A percentile compares a stretch with the other conserved stretches of the same genome.
phyloP scores from a whole-genome alignment of 2,888 invertebrate species.

The Minunthozetes semirufus region DNA sequence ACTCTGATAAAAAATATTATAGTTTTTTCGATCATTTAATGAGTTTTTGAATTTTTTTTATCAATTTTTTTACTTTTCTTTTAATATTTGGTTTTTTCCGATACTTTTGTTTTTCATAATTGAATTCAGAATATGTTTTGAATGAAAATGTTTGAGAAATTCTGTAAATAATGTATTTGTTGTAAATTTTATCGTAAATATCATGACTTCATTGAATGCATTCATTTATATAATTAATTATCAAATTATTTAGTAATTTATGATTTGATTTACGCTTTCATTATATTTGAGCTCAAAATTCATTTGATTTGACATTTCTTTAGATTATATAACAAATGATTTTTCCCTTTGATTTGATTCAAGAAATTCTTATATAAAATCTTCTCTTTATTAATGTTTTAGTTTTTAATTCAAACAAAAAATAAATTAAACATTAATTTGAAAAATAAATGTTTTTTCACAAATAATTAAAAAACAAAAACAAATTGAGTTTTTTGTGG shows the following conservation, averaged over 20 bases:
- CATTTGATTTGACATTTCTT: background rate
- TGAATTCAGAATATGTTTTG: background rate
- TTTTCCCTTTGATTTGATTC: background rate
- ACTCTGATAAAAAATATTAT: background rate
- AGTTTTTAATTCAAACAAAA: background rate
- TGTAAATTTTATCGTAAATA: too few species aligned
- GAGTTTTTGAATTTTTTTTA: background rate
- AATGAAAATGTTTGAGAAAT: too few species aligned
- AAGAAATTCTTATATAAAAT: background rate
- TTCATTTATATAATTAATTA: too few species aligned
- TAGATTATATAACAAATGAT: too few species aligned
- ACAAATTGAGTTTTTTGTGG: too few species aligned
- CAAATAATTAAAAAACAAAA: too few species aligned
- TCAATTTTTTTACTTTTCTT: too few species aligned
- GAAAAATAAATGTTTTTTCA: too few species aligned
- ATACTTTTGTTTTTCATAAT: background rate
- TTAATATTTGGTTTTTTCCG: too few species aligned
- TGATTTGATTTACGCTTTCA: background rate
- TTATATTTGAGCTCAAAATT: slow-evolving; percentile 8
- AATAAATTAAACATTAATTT: background rate
- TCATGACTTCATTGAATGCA: too few species aligned
- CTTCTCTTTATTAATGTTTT: background rate
- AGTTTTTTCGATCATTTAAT: background rate
- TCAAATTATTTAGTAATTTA: background rate
- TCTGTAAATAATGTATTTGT: too few species aligned